Base-by-base conservation (phyloP, 2,888 invertebrate species). In the Pheosia gnoma region DNA sequence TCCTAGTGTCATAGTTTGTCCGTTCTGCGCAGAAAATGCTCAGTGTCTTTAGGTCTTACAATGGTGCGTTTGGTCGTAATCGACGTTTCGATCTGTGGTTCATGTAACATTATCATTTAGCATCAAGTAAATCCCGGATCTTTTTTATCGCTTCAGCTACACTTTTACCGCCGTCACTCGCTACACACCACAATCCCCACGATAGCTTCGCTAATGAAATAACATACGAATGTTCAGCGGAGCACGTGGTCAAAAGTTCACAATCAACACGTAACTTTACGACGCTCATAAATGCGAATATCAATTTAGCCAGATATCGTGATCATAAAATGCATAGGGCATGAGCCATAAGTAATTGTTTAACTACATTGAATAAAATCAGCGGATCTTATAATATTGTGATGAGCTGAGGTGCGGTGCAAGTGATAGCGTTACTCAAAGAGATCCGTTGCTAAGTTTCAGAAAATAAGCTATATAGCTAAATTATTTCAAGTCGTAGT, bases 171-270 rank as follows among this genome's bases (percentile, higher is more conserved):
- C 70, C 62, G 9, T 43, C 53, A 60, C 70, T 56, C 10, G 37
- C 38, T 57, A 52, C 61, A 57, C 38, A 49, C 49, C 61, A 0
- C 25, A 60, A 52, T 51, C 64, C 72, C 62, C 68, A 67, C 71
- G 68, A 73, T 74, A 71, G 71, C 69, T 67, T 36, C 57, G 72
- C 77, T 83, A 85, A 83, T 84, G 82, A 81, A 79, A 80, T 78
- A 74, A 74, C 78, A 72, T 74, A 75, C 74, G 72, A 74, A 71
- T 77, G 68, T 68, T 72, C 66, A 66, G 58, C 59, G 59, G 69
- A 70, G 75, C 77, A 75, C 75, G 76, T 74, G 78, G 70, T 65
- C 70, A 59, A 72, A 62, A 66, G 74, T 70, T 75, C 71, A 75
- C 74, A 74, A 80, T 78, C 75, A 68, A 79, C 77, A 68, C 70